A percentile compares a stretch with the other conserved stretches of the same genome.
These are phyloP conservation scores for Cotesia vestalis DNA, from an alignment of 1,140 invertebrate species.

Conservation along the genomic window DNA sequence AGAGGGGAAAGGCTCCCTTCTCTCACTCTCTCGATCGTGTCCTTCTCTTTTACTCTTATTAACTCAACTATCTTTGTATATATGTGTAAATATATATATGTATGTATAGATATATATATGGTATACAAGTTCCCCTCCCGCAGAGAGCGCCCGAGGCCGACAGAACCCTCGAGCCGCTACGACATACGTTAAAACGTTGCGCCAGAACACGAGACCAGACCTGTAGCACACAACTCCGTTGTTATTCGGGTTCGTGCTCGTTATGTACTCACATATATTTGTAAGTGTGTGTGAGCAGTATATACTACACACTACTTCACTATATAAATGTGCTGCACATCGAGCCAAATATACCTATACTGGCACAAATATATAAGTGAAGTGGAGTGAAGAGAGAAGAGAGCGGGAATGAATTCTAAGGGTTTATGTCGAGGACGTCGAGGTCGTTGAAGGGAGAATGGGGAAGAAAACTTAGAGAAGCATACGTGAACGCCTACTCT, in stretches of 20 bases:
- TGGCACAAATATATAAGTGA: neutral
- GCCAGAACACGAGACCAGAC: neutral
- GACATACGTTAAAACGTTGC: constrained; percentile 17
- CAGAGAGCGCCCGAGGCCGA: constrained; percentile 27
- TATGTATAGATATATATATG: neutral
- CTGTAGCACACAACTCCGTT: constrained; percentile 26
- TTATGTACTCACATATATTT: too few species aligned
- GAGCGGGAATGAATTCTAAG: constrained; percentile 1
- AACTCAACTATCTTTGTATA: neutral
- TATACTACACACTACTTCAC: too few species aligned
- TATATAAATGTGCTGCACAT: neutral
- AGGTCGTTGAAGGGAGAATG: neutral
- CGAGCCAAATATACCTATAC: too few species aligned
- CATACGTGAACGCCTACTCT: constrained; percentile 19
- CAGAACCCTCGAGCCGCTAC: constrained; percentile 24
- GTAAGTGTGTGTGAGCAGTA: too few species aligned
- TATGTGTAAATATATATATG: too few species aligned
- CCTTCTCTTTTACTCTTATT: constrained; percentile 16
- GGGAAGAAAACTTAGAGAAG: neutral
- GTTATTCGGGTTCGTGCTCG: constrained; percentile 14
- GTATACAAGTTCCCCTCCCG: neutral
- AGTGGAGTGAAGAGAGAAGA: constrained; percentile 6
- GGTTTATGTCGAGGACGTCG: neutral
- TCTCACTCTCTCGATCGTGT: neutral
- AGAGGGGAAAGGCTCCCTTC: constrained; percentile 37